Percentiles rank a stretch among this genome's conserved stretches.
Evolutionary conservation across 1,140 invertebrate genomes (phyloP).

Genomic region (Ostrea denselamellosa): DNA sequence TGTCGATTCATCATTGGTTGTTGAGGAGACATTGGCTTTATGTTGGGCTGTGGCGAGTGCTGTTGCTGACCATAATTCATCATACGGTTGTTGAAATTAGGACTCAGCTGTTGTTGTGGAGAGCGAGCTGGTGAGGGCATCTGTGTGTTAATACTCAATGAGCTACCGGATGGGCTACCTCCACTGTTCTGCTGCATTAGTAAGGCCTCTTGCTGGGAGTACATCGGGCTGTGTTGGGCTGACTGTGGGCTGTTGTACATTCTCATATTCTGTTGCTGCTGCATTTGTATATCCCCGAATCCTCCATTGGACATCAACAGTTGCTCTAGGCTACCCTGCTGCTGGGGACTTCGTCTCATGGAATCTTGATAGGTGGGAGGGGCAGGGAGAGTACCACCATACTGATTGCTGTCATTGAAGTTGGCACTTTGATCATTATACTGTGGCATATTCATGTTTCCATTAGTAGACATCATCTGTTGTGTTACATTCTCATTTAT

Average conservation of each 20-base stretch:
- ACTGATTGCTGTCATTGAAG: conserved; percentile 52
- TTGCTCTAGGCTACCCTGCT: conserved; percentile 51
- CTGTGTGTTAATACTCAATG: conserved; percentile 66
- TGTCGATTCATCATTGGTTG: conserved; percentile 52
- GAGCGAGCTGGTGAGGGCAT: conserved; percentile 63
- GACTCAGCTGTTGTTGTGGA: conserved; percentile 67
- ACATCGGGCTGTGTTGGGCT: conserved; percentile 54
- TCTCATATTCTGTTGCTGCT: conserved; percentile 51
- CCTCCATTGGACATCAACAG: conserved; percentile 46
- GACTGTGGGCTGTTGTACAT: conserved; percentile 50
- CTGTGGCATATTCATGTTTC: conserved; percentile 48
- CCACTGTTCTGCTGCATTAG: conserved; percentile 52
- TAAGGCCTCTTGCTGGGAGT: conserved; percentile 50
- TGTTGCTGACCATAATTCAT: conserved; percentile 38
- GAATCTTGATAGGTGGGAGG: conserved; percentile 63
- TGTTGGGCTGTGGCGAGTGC: conserved; percentile 58
- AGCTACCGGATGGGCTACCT: conserved; percentile 45
- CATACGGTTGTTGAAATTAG: conserved; percentile 55
- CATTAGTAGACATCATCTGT: conserved; percentile 33
- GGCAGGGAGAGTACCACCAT: conserved; percentile 59
- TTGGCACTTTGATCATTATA: conserved; percentile 59
- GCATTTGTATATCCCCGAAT: conserved; percentile 34
- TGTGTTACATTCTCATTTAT: conserved; percentile 33
- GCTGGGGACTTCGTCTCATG: conserved; percentile 56
- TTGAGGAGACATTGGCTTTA: conserved; percentile 57